Evolutionary conservation across 1,140 invertebrate species (phyloP), one percentile per base, ranked within the genome.

Genomic region (Archivesica marissinica): DNA sequence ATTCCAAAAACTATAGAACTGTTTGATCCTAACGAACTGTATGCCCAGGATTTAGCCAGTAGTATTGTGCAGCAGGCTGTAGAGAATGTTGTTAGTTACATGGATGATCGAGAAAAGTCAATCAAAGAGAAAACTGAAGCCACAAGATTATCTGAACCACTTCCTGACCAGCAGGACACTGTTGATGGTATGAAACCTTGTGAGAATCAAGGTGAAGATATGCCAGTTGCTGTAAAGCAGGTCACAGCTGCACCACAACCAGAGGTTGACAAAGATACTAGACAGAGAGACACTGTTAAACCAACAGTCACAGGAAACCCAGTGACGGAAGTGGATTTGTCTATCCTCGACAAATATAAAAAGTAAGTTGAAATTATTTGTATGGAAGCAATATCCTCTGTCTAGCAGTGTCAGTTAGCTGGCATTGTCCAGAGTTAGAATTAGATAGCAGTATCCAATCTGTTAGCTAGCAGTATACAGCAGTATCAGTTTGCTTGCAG

Each of bases 11-110:
- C 80, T 2, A 70, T 83, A 28, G 23, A 70, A 44, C 17, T 83
- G 41, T 83, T 83, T 75, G 80, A 83, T 56, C 80, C 80, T 2
- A 75, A 68, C 28, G 80, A 83, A 75, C 80, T 83, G 2, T 83
- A 83, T 85, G 86, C 86, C 7, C 81, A 87, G n/a, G 72, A 87
- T 35, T 54, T 87, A 33, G 86, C 86, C n/a, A 85, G 81, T 38
- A 81, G 38, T 25, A 81, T 87, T 15, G 38, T 87, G 44, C 81
- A 87, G 35, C 56, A 79, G 35, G 86, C 86, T 50, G 41, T 87
- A 35, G 76, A 52, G 17, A 52, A 84, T 56, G 82, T 87, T 23
- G 77, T 47, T 47, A 30, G 35, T 30, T 47, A 56, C 33, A 68
- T 86, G 72, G 76, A 70, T 39, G 70, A 79, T 20, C 59, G 38